A percentile compares a stretch with the other conserved stretches of the same genome.
Conservation (phyloP, 2,797 vertebrate genomes). For the Amblyraja radiata region DNA sequence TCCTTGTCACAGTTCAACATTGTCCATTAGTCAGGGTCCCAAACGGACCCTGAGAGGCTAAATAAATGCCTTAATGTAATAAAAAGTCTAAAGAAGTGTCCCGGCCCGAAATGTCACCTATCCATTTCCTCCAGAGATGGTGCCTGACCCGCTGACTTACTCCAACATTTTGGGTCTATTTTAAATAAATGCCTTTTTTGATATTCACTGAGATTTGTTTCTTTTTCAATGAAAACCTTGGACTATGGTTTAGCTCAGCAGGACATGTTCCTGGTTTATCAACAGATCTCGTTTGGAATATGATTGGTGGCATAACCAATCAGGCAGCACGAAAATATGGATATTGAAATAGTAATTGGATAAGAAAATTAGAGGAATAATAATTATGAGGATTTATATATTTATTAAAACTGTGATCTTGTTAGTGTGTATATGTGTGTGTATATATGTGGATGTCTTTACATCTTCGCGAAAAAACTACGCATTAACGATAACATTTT, state of each 20-base stretch:
- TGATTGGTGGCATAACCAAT: neutral
- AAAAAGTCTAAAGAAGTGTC: no score
- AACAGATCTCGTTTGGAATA: neutral
- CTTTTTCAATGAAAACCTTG: neutral
- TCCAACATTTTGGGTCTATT: no score
- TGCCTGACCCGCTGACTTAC: no score
- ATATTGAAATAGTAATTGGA: neutral
- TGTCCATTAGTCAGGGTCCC: neutral
- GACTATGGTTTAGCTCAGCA: neutral
- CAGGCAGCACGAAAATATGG: neutral
- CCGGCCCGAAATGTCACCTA: no score
- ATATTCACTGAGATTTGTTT: neutral
- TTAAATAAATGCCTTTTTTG: neutral
- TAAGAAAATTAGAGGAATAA: neutral
- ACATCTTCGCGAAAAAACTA: no score
- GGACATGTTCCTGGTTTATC: neutral
- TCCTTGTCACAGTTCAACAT: neutral
- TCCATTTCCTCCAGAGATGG: no score
- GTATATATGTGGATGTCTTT: no score
- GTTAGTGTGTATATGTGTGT: no score
- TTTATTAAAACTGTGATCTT: no score
- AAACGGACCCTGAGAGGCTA: neutral
- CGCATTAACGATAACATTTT: no score
- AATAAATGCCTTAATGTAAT: no score
- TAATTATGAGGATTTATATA: neutral